Evolutionary conservation across 2,888 invertebrate species (phyloP).

Genomic region (Macrosoma leucophasiata): DNA sequence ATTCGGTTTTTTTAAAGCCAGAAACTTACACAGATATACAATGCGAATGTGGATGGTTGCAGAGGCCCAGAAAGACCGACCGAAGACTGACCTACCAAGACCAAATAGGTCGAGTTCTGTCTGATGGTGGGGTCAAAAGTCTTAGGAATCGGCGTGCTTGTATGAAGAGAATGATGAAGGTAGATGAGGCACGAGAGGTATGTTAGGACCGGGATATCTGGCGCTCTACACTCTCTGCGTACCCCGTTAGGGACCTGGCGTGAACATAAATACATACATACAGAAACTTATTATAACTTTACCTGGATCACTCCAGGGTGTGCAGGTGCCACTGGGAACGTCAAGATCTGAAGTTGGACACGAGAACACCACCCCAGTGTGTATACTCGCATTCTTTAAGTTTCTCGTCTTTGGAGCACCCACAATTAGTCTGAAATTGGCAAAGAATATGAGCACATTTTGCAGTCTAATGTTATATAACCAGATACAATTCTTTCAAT

Average conservation of each 20-base stretch:
- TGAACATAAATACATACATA: neutral
- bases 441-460: neutral
- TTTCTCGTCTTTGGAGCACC: constrained; percentile 51
- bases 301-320: constrained; percentile 31
- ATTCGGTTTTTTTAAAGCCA: too few species aligned
- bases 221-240: neutral
- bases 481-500: neutral
- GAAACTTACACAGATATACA: too few species aligned
- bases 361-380: constrained; percentile 42
- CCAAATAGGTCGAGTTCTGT: too few species aligned
- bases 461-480: too few species aligned
- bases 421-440: constrained; percentile 42
- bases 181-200: neutral
- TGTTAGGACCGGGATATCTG: neutral
- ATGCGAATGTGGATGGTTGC: too few species aligned
- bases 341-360: constrained; percentile 35
- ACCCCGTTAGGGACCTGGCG: neutral
- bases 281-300: constrained; percentile 6
- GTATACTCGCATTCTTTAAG: constrained; percentile 17
- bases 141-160: neutral
- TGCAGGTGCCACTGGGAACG: constrained; percentile 32
- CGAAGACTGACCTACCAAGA: too few species aligned
- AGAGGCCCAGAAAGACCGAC: too few species aligned
- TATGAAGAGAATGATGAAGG: neutral
- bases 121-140: too few species aligned